phyloP scores from a whole-genome alignment of 2,797 vertebrate species.

The Ctenochaetus hawaiiensis region DNA sequence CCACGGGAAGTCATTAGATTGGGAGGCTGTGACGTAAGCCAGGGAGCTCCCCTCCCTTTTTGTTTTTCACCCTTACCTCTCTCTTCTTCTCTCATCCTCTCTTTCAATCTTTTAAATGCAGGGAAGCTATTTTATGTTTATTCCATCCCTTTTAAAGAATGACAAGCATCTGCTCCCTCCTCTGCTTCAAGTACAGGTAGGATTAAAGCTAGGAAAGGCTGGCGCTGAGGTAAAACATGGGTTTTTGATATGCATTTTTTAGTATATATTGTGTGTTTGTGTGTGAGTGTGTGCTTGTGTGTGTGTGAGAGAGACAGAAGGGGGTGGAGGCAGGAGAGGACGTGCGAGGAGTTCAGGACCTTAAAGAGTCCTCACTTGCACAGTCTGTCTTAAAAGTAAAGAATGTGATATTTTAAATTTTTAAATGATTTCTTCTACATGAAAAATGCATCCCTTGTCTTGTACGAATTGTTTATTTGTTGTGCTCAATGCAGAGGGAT shows the following conservation, averaged over 20 bases:
- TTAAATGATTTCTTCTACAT: not conserved
- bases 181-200: slow-evolving; percentile 99
- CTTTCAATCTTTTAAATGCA: slow-evolving; percentile 80
- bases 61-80: slow-evolving; percentile 33
- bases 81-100: slow-evolving; percentile 10
- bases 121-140: slow-evolving; percentile 78
- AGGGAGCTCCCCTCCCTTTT: slow-evolving; percentile 68
- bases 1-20: slow-evolving; percentile 89
- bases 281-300: slow-evolving; percentile 18
- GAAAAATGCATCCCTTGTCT: not conserved
- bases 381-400: not conserved
- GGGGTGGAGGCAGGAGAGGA: not conserved
- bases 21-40: slow-evolving; percentile 67
- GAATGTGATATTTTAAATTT: not conserved
- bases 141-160: slow-evolving; percentile 87
- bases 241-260: slow-evolving; percentile 43
- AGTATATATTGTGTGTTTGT: slow-evolving; percentile 29
- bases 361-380: slow-evolving; percentile 18
- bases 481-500: not conserved
- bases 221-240: slow-evolving; percentile 28
- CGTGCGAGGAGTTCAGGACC: slow-evolving; percentile 27
- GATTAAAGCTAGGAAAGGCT: slow-evolving; percentile 54
- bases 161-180: slow-evolving; percentile 95
- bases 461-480: slow-evolving; percentile 22
- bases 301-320: not conserved